Percentiles rank a stretch among this genome's conserved stretches.
phyloP scores from a whole-genome alignment of 2,113 vertebrate species.

The Oostethus manadensis region DNA sequence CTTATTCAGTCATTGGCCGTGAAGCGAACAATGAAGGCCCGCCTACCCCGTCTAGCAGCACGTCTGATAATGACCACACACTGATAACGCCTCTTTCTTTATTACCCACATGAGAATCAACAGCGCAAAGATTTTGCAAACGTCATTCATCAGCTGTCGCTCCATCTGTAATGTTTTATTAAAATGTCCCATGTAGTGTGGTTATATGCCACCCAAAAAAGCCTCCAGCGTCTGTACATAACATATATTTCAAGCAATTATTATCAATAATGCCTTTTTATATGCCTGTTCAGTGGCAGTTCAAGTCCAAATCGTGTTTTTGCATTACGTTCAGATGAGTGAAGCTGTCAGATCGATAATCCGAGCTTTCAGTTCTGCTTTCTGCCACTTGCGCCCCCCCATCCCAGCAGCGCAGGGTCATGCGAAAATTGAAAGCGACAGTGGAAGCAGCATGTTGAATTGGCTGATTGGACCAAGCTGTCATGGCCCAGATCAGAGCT shows the following conservation, averaged over 20 bases:
- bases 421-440: constrained; percentile 98
- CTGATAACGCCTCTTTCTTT: constrained; percentile 53
- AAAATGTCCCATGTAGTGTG: not conserved
- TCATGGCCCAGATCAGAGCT: constrained; percentile 77
- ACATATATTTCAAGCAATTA: too few species aligned
- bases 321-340: constrained; percentile 98
- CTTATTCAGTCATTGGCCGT: constrained; percentile 55
- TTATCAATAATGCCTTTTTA: too few species aligned
- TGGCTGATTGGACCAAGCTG: constrained; percentile 80
- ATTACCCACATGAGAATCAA: constrained; percentile 58
- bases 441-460: constrained; percentile 89
- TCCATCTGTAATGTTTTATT: constrained; percentile 11
- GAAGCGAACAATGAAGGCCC: constrained; percentile 62
- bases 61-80: constrained; percentile 65
- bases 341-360: constrained; percentile 99
- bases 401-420: constrained; percentile 89
- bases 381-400: constrained; percentile 87
- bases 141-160: constrained; percentile 35
- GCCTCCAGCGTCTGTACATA: too few species aligned
- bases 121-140: constrained; percentile 28
- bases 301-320: constrained; percentile 44
- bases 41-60: constrained; percentile 53
- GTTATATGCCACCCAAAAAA: not conserved
- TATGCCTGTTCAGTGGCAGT: too few species aligned
- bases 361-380: constrained; percentile 90